These are phyloP conservation scores for Delichon dasypus DNA, from an alignment of 2,797 vertebrate genomes.

Conservation along the genomic window DNA sequence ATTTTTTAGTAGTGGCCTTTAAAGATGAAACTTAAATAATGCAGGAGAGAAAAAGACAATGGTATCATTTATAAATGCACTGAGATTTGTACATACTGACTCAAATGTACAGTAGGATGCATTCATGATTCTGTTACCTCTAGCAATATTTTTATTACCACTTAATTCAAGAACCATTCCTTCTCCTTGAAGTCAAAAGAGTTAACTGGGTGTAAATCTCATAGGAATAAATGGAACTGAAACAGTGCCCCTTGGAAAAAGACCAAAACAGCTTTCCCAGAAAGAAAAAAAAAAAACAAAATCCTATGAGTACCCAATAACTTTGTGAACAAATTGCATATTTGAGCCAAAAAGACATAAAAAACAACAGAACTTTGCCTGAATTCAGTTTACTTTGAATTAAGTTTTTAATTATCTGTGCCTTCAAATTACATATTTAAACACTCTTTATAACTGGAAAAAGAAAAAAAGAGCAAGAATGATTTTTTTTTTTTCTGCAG, in stretches of 20 bases:
- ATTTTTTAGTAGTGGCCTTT: not conserved
- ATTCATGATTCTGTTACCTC: not conserved
- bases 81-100: not conserved
- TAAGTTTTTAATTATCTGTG: slow-evolving; percentile 28
- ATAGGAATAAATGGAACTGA: not conserved
- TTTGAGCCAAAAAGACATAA: slow-evolving; percentile 17
- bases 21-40: not conserved
- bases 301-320: not conserved
- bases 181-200: slow-evolving; percentile 8
- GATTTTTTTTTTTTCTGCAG: not conserved
- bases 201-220: slow-evolving; percentile 44
- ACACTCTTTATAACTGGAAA: not conserved
- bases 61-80: not conserved
- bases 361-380: slow-evolving; percentile 1
- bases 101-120: not conserved
- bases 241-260: slow-evolving; percentile 28
- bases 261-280: slow-evolving; percentile 47
- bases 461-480: slow-evolving; percentile 16
- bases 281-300: not conserved
- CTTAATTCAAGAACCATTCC: not conserved
- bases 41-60: not conserved
- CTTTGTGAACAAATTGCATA: not conserved
- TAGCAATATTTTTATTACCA: not conserved
- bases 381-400: slow-evolving; percentile 1
- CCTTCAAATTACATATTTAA: slow-evolving; percentile 39